These are phyloP conservation scores for Melanerpes formicivorus DNA, from an alignment of 2,113 vertebrate genomes.

Conservation along the genomic window DNA sequence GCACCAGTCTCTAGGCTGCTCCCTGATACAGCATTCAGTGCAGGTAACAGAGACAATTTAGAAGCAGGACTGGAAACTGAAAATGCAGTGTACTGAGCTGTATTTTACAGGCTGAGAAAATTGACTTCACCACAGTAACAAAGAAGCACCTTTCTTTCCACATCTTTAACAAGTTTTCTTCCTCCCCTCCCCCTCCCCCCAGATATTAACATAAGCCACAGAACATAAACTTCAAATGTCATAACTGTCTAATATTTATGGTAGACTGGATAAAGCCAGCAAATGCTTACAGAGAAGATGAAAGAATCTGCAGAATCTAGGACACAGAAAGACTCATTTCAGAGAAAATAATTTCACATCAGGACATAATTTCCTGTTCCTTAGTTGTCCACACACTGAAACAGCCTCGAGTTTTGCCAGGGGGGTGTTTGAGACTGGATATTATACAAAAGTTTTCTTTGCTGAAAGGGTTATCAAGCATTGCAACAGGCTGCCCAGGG, in stretches of 20 bases:
- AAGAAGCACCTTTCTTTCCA: neutral
- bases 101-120: constrained; percentile 8
- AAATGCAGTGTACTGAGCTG: neutral
- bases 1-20: neutral
- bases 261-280: neutral
- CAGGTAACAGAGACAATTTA: neutral
- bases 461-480: neutral
- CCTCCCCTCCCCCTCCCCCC: too few species aligned
- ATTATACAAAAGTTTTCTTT: neutral
- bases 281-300: neutral
- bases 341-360: neutral
- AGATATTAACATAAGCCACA: neutral
- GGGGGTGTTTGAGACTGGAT: neutral
- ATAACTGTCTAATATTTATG: neutral
- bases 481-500: neutral
- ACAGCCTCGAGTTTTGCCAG: accelerated
- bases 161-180: neutral
- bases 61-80: neutral
- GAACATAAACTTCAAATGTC: neutral
- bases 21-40: neutral
- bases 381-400: neutral
- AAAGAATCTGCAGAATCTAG: neutral
- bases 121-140: neutral
- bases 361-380: neutral
- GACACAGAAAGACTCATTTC: neutral